Conservation (phyloP, 2,888 invertebrate species). For the Nemotelus nigrinus region DNA sequence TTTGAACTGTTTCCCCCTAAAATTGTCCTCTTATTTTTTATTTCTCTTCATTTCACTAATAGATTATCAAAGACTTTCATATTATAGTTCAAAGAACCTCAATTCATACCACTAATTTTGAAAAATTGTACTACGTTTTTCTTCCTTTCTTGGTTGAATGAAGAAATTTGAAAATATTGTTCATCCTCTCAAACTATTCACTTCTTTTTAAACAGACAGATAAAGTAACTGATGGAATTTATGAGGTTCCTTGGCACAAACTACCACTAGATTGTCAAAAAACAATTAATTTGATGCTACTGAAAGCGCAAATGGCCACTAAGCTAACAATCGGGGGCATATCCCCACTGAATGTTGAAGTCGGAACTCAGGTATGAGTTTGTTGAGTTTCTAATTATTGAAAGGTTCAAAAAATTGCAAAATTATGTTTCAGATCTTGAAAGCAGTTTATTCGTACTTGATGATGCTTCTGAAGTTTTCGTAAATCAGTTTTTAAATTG, state of each 20-base stretch:
- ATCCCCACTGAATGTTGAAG: neutral
- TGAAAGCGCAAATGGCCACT: conserved; percentile 5
- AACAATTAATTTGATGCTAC: conserved; percentile 4
- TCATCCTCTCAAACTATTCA: neutral
- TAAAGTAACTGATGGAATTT: neutral
- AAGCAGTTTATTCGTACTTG: conserved; percentile 17
- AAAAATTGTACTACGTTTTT: too few species aligned
- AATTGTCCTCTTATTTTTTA: too few species aligned
- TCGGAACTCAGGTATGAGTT: neutral
- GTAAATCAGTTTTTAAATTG: too few species aligned
- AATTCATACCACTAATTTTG: too few species aligned
- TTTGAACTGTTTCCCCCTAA: too few species aligned
- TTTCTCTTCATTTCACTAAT: too few species aligned
- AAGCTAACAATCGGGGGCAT: neutral
- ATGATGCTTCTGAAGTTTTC: conserved; percentile 15
- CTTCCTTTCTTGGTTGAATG: too few species aligned
- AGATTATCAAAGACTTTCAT: too few species aligned
- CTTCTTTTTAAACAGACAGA: neutral
- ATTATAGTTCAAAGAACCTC: too few species aligned
- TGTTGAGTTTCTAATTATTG: neutral
- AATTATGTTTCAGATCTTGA: conserved; percentile 20
- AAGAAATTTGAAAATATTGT: too few species aligned
- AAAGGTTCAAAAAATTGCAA: neutral
- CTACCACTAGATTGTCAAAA: conserved; percentile 17
- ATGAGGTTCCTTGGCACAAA: conserved; percentile 3